These are phyloP conservation scores for Strigamia transsilvanica DNA, from an alignment of 2,888 invertebrate genomes.

Conservation along the genomic window DNA sequence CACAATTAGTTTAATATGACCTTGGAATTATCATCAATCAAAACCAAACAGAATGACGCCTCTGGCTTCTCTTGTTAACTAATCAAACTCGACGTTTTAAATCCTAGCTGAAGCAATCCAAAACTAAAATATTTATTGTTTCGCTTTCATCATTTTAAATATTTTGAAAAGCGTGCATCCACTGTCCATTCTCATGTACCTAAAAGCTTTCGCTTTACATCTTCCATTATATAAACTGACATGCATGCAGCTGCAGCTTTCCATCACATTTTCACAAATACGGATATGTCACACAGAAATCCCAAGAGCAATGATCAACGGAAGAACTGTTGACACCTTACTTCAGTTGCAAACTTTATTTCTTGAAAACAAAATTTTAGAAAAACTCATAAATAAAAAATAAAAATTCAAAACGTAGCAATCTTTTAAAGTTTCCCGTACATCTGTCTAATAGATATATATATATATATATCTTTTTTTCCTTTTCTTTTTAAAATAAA, in stretches of 20 bases:
- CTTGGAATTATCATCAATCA: conserved; percentile 13
- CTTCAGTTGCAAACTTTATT: not conserved
- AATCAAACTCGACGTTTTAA: conserved; percentile 8
- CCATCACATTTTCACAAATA: conserved; percentile 33
- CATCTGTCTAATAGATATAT: not conserved
- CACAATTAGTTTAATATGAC: conserved; percentile 17
- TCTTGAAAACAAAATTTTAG: not conserved
- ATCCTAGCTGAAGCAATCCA: not conserved
- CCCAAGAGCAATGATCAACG: conserved; percentile 31
- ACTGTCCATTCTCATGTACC: conserved; percentile 38
- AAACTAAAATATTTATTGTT: conserved; percentile 26
- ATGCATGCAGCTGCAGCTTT: conserved; percentile 28
- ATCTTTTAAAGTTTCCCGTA: too few relatives aligned
- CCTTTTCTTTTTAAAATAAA: not conserved
- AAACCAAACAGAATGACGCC: not conserved
- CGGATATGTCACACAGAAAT: conserved; percentile 26
- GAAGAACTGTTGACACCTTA: not conserved
- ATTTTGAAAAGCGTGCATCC: conserved; percentile 16
- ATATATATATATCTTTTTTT: not conserved
- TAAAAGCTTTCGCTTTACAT: conserved; percentile 33
- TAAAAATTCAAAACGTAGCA: not conserved
- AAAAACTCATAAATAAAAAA: not conserved
- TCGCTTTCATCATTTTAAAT: conserved; percentile 20
- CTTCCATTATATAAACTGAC: conserved; percentile 37
- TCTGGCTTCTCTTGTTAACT: not conserved